Base-by-base conservation (phyloP, 2,797 vertebrate genomes). In the Chromobotia macracanthus region DNA sequence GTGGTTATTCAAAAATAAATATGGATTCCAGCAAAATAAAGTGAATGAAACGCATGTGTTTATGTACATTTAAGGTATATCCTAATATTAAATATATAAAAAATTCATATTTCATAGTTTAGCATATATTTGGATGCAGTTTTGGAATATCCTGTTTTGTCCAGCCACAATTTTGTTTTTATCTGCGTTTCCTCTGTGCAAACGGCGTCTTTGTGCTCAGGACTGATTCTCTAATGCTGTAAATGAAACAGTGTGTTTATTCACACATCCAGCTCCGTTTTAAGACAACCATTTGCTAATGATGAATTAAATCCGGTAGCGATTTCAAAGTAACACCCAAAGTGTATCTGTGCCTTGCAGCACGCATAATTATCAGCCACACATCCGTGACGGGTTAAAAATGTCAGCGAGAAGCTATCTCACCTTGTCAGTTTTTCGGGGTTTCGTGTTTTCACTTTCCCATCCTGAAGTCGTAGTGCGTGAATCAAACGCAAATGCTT, bases 371-470 rank as follows among this genome's bases (percentile, higher is more conserved):
- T 90, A 91, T 90, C 89, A 90, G 87, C 70, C 80, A 86, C 87
- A 86, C 87, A 84, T 87, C 89, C 86, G 86, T 82, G 87, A 89
- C 83, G 86, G 84, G 87, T 84, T 86, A 85, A 86, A 92, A 86
- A 91, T 90, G 92, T 90, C 91, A 93, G 89, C 89, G 92, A 91
- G 86, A 85, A 87, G 83, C 48, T 23, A 83, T 94, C 92, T 95
- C 94, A 91, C 90, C 91, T 94, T 94, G 92, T 94, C 94, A 93
- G 75, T 81, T 83, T 86, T 5, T 74, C 85, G 84, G 87, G 85
- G 86, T 87, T 87, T 86, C 87, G 88, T 58, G 61, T 91, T 92
- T 93, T 90, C 91, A 91, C 91, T 90, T 93, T 94, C 94, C 91
- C 90, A 90, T 90, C 87, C 89, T 85, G 46, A 86, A 85, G 87